These are phyloP conservation scores for Nannoperca obscura DNA, from an alignment of 2,797 vertebrate genomes.

Conservation along the genomic window DNA sequence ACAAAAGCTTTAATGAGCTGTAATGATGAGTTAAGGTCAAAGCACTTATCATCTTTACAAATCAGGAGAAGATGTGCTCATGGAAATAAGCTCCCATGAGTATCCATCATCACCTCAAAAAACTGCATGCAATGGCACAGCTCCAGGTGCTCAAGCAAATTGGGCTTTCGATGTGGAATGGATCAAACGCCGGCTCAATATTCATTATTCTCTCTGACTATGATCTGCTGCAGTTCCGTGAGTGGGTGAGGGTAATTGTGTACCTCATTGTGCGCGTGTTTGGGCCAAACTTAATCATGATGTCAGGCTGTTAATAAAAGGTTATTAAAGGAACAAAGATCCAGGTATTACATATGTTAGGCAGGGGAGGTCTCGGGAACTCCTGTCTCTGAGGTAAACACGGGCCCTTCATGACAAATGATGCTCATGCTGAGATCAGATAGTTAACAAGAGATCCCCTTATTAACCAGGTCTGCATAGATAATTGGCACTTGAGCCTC, in stretches of 20 bases:
- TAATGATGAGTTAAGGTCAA: conserved; percentile 84
- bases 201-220: conserved; percentile 96
- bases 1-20: conserved; percentile 81
- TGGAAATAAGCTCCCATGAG: conserved; percentile 86
- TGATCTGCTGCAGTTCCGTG: conserved; percentile 81
- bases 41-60: conserved; percentile 84
- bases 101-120: conserved; percentile 94
- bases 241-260: conserved; percentile 78
- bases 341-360: conserved; percentile 99
- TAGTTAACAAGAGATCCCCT: conserved; percentile 99
- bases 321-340: conserved; percentile 99
- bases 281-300: conserved; percentile 97
- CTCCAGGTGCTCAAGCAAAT: conserved; percentile 97
- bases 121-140: conserved; percentile 87
- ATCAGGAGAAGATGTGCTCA: conserved; percentile 77
- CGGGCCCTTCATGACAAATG: conserved; percentile 95
- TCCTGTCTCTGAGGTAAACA: conserved; percentile 94
- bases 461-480: conserved; percentile 99
- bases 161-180: conserved; percentile 94
- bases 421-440: conserved; percentile 96
- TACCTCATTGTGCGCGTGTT: conserved; percentile 80
- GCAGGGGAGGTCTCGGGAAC: conserved; percentile 92
- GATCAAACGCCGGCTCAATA: conserved; percentile 98
- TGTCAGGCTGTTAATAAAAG: conserved; percentile 99
- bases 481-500: conserved; percentile 99